These are phyloP conservation scores for Drosophila differens DNA, from an alignment of 2,888 invertebrate genomes.

Conservation along the genomic window DNA sequence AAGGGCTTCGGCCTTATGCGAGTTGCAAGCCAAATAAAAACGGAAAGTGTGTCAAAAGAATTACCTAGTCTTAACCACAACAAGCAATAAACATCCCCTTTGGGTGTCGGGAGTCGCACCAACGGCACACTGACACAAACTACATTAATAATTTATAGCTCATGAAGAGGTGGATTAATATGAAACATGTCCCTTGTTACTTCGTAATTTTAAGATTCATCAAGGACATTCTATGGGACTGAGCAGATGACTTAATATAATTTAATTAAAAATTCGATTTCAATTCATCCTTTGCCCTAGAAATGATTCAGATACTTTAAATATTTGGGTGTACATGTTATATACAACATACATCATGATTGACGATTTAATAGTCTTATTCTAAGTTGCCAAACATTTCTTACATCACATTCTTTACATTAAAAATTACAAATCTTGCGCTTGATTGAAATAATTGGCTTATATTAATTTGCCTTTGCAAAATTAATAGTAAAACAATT, in stretches of 20 bases:
- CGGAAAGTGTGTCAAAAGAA: conserved; percentile 48
- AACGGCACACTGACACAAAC: conserved; percentile 33
- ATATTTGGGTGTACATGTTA: background rate
- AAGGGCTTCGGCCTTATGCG: conserved; percentile 31
- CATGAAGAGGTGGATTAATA: background rate
- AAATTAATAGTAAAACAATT: no score
- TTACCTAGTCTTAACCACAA: background rate
- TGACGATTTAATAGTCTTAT: background rate
- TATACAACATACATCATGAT: background rate
- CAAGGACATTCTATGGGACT: background rate
- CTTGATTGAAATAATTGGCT: no score
- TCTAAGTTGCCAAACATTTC: background rate
- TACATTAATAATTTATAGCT: background rate
- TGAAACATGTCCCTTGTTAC: background rate
- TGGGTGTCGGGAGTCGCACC: background rate
- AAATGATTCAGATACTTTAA: background rate
- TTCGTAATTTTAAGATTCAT: background rate
- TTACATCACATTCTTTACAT: no score
- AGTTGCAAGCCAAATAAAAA: conserved; percentile 22
- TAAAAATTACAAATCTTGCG: no score
- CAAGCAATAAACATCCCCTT: background rate
- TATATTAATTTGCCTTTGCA: no score
- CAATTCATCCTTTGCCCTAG: background rate
- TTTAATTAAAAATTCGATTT: background rate
- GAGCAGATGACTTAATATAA: background rate